Percentiles rank a stretch among this genome's conserved stretches.
phyloP scores from a whole-genome alignment of 2,797 vertebrate genomes.

The Parotocinclus haroldoi region DNA sequence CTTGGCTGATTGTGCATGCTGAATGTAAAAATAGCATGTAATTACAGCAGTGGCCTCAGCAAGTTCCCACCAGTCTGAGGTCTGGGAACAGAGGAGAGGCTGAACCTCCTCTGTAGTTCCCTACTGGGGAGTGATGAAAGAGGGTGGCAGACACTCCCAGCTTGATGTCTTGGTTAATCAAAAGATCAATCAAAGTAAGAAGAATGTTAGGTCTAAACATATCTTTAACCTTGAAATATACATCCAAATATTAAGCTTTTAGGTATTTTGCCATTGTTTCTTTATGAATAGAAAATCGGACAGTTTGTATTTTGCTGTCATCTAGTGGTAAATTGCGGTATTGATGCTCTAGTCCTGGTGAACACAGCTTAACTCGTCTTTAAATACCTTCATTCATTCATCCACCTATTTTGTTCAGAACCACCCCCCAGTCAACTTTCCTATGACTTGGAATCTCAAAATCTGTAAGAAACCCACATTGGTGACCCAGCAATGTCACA shows the following conservation, averaged over 20 bases:
- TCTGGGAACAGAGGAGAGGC: slow-evolving; percentile 89
- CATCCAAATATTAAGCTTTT: no score
- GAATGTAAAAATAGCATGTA: slow-evolving; percentile 88
- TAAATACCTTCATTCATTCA: no score
- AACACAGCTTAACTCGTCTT: no score
- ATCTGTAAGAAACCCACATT: no score
- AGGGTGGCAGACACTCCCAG: slow-evolving; percentile 6
- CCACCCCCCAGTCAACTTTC: no score
- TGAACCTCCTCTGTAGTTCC: slow-evolving; percentile 57
- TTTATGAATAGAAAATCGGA: no score
- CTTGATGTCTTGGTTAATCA: background rate
- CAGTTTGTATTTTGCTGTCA: background rate
- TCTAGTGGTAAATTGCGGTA: background rate
- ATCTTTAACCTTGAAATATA: no score
- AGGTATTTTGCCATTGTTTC: no score
- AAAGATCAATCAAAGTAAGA: background rate
- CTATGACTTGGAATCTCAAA: no score
- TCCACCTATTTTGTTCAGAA: no score
- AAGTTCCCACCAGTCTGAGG: slow-evolving; percentile 89
- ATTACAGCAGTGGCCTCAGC: slow-evolving; percentile 78
- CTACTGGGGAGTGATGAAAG: background rate
- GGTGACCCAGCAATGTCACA: no score
- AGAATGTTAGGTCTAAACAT: no score
- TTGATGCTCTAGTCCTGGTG: background rate
- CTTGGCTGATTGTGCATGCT: slow-evolving; percentile 83